phyloP scores from a whole-genome alignment of 2,797 vertebrate genomes.

The Ctenosaura bakeri region DNA sequence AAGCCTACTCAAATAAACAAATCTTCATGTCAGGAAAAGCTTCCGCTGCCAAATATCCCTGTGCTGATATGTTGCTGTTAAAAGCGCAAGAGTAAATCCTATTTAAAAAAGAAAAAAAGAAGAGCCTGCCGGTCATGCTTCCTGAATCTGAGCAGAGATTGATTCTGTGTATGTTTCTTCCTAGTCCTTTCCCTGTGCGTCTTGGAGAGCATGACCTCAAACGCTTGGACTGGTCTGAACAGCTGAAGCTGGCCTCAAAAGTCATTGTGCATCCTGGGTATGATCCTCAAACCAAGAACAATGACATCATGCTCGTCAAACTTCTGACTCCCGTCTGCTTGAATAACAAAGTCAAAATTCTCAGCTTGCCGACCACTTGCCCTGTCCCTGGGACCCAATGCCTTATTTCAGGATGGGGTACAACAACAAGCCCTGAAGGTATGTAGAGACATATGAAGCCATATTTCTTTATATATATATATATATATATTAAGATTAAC shows the following conservation, averaged over 20 bases:
- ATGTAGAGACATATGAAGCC: background rate
- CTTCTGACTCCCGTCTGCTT: slow-evolving; percentile 17
- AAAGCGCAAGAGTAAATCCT: background rate
- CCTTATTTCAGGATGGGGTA: slow-evolving; percentile 75
- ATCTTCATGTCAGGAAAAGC: background rate
- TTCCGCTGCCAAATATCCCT: background rate
- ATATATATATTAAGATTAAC: too few relatives aligned
- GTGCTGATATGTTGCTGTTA: background rate
- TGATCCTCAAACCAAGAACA: slow-evolving; percentile 46
- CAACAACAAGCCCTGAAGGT: slow-evolving; percentile 66
- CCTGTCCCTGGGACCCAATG: slow-evolving; percentile 46
- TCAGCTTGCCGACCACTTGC: slow-evolving; percentile 51
- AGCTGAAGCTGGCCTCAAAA: slow-evolving; percentile 45
- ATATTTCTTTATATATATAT: too few relatives aligned
- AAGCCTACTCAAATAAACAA: background rate
- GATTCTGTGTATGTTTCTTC: background rate
- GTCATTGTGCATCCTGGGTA: slow-evolving; percentile 61
- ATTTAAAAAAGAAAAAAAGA: background rate
- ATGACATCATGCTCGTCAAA: slow-evolving; percentile 74
- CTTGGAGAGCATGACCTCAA: slow-evolving; percentile 54
- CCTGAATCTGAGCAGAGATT: background rate
- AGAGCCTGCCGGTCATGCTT: background rate
- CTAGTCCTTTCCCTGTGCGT: slow-evolving; percentile 53
- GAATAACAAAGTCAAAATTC: slow-evolving; percentile 6
- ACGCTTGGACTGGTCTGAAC: background rate